These are phyloP conservation scores for Zhengitettix transpicula DNA, from an alignment of 2,888 invertebrate species.

Conservation along the genomic window DNA sequence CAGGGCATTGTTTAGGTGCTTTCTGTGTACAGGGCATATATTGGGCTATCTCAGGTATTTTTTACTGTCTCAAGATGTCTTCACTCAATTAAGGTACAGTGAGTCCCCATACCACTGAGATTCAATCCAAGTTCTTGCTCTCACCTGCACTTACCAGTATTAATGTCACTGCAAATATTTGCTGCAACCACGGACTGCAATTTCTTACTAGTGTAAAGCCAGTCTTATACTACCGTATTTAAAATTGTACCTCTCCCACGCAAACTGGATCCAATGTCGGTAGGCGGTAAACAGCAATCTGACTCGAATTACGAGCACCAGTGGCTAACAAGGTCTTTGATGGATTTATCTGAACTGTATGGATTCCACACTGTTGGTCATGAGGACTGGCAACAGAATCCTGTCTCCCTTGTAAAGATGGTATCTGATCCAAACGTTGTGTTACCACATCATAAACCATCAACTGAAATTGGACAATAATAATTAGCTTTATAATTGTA, in stretches of 20 bases:
- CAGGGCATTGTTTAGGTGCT: too few relatives aligned
- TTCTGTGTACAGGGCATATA: too few relatives aligned
- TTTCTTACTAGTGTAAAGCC: too few relatives aligned
- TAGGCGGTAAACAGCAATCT: conserved; percentile 75
- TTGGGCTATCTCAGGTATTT: too few relatives aligned
- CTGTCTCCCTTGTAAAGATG: conserved; percentile 53
- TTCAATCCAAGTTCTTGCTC: too few relatives aligned
- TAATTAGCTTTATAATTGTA: neutral
- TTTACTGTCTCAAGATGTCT: too few relatives aligned
- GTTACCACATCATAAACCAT: conserved; percentile 85
- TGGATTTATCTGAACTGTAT: conserved; percentile 87
- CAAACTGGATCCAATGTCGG: conserved; percentile 92
- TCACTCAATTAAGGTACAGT: too few relatives aligned
- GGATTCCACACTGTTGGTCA: conserved; percentile 64
- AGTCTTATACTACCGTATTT: too few relatives aligned
- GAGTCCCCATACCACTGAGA: too few relatives aligned
- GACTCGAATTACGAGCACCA: conserved; percentile 80
- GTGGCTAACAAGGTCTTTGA: conserved; percentile 75
- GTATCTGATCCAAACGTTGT: conserved; percentile 74
- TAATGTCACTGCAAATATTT: too few relatives aligned
- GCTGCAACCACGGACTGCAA: too few relatives aligned
- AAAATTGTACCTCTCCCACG: conserved; percentile 53
- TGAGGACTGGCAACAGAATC: conserved; percentile 35
- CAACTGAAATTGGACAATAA: conserved; percentile 33
- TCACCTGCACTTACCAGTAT: too few relatives aligned